phyloP scores from a whole-genome alignment of 2,888 invertebrate species.

The Hipparchia semele region DNA sequence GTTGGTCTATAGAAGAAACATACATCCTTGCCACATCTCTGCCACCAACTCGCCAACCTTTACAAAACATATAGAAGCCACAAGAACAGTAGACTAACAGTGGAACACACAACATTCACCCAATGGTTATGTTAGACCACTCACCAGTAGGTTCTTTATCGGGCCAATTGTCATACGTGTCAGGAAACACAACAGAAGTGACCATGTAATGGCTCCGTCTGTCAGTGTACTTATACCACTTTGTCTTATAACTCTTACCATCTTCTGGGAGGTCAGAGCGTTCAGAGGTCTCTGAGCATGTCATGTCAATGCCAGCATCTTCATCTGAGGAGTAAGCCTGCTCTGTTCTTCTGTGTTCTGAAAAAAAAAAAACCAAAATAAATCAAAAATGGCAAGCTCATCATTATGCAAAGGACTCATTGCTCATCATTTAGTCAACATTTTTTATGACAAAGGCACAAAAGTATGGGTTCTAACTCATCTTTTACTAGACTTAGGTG shows the following conservation, averaged over 20 bases:
- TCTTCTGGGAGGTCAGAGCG: slow-evolving; percentile 89
- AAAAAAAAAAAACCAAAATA: slow-evolving; percentile 39
- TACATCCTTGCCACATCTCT: too few relatives aligned
- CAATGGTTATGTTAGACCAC: neutral
- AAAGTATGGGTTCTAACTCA: too few relatives aligned
- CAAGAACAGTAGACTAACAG: neutral
- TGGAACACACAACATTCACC: neutral
- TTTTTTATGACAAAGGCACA: too few relatives aligned
- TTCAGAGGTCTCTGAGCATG: slow-evolving; percentile 90
- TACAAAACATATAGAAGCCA: neutral
- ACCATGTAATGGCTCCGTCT: neutral
- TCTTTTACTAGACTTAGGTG: too few relatives aligned
- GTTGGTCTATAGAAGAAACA: too few relatives aligned
- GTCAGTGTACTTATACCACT: neutral
- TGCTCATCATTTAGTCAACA: too few relatives aligned
- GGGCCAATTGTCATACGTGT: neutral
- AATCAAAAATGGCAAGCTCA: too few relatives aligned
- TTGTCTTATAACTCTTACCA: slow-evolving; percentile 37
- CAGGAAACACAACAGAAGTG: neutral
- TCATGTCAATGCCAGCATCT: slow-evolving; percentile 84
- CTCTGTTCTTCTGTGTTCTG: slow-evolving; percentile 77
- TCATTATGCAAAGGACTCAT: too few relatives aligned
- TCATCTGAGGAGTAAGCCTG: slow-evolving; percentile 89
- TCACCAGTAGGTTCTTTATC: neutral
- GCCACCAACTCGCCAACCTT: neutral